Evolutionary conservation across 1,140 invertebrate genomes (phyloP).

Genomic region (Brachystomella parvula): DNA sequence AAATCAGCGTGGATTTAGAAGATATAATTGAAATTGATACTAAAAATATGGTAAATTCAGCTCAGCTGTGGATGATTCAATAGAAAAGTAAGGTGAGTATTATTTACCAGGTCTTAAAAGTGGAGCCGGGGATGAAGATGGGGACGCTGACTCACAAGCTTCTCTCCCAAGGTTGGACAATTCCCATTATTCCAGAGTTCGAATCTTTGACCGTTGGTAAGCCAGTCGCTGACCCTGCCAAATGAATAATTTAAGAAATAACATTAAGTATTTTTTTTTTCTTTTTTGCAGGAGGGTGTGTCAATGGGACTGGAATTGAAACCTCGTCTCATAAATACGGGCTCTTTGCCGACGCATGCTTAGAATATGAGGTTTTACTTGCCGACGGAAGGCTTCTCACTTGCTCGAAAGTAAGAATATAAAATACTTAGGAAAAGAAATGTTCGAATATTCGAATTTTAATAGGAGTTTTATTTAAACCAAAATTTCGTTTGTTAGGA

Average conservation of each 20-base stretch:
- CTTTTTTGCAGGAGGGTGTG: neutral
- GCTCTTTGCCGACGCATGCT: neutral
- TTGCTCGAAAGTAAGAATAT: neutral
- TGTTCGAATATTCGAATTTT: too few species aligned
- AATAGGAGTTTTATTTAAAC: neutral
- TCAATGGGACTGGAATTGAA: conserved; percentile 9
- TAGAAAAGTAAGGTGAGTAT: neutral
- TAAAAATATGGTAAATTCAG: neutral
- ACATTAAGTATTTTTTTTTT: neutral
- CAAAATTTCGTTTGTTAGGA: neutral
- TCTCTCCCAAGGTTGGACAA: conserved; percentile 1
- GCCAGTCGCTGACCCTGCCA: neutral
- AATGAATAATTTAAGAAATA: neutral
- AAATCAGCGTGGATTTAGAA: neutral
- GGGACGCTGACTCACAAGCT: neutral
- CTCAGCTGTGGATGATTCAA: neutral
- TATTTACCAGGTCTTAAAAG: neutral
- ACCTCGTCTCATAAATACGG: conserved; percentile 4
- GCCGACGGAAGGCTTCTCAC: neutral
- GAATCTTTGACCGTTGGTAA: conserved; percentile 3
- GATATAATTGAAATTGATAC: conserved; percentile 5
- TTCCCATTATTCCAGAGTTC: conserved; percentile 2
- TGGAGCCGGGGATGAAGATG: conserved; percentile 7
- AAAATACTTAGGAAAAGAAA: too few species aligned
- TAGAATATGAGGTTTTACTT: neutral